A percentile compares a stretch with the other conserved stretches of the same genome.
phyloP scores from a whole-genome alignment of 2,888 invertebrate species.

The Meteorus colon region DNA sequence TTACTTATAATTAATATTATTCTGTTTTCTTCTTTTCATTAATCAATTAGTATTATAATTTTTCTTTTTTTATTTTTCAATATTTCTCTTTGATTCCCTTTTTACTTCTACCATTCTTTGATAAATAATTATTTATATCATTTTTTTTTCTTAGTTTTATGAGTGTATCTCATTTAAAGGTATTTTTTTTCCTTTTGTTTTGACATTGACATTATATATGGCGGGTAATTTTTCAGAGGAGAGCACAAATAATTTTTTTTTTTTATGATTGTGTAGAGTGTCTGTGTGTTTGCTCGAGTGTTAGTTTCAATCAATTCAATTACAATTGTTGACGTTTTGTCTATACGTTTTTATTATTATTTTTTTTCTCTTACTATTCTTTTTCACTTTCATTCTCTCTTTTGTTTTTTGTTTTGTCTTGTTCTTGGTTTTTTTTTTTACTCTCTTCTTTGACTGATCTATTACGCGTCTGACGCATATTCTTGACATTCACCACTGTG shows the following conservation, averaged over 20 bases:
- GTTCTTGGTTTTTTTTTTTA: slow-evolving; percentile 41
- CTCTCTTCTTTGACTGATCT: slow-evolving; percentile 36
- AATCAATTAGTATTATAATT: background rate
- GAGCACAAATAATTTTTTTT: background rate
- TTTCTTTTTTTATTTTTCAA: slow-evolving; percentile 13
- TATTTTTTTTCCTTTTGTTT: background rate
- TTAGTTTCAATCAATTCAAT: background rate
- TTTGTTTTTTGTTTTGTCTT: background rate
- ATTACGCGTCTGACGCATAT: slow-evolving; percentile 49
- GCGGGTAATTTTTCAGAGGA: slow-evolving; percentile 9
- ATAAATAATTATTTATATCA: slow-evolving; percentile 18
- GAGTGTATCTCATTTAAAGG: background rate
- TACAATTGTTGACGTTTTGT: background rate
- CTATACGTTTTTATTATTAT: no score
- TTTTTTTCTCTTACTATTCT: background rate
- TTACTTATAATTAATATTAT: slow-evolving; percentile 3
- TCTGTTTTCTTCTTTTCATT: background rate
- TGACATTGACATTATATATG: background rate
- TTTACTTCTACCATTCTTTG: slow-evolving; percentile 25
- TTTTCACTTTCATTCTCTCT: background rate
- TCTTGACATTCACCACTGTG: slow-evolving; percentile 53
- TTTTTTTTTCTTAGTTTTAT: slow-evolving; percentile 32
- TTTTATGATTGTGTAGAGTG: background rate
- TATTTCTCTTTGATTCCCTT: slow-evolving; percentile 32
- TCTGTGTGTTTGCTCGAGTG: background rate